A percentile compares a stretch with the other conserved stretches of the same genome.
Evolutionary conservation across 2,888 invertebrate genomes (phyloP).

Genomic region (Proisotoma minuta): DNA sequence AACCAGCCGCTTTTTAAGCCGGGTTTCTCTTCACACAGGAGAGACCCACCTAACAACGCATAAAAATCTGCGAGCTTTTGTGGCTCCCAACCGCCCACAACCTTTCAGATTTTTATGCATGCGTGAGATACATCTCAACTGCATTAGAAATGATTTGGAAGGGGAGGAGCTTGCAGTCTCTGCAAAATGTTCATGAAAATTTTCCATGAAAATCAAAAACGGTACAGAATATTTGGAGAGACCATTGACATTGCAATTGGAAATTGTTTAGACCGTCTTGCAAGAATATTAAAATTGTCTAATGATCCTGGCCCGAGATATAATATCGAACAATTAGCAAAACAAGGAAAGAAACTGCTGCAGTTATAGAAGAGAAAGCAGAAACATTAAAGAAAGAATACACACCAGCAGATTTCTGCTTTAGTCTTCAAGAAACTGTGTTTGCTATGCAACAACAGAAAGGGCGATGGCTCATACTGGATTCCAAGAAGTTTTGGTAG

Average conservation of each 20-base stretch:
- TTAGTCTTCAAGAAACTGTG: constrained; percentile 93
- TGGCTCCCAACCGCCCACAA: too few species aligned
- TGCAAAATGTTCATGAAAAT: too few species aligned
- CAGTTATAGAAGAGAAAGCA: constrained; percentile 82
- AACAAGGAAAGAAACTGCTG: constrained; percentile 75
- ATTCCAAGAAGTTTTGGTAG: constrained; percentile 89
- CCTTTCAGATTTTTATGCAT: too few species aligned
- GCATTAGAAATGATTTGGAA: too few species aligned
- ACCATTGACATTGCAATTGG: constrained; percentile 98
- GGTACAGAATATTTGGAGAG: constrained; percentile 97
- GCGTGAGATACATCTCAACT: too few species aligned
- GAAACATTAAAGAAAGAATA: constrained; percentile 61
- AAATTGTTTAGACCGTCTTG: constrained; percentile 96
- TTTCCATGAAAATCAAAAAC: too few species aligned
- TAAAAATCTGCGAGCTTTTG: too few species aligned
- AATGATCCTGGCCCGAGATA: constrained; percentile 99
- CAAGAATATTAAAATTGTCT: constrained; percentile 85
- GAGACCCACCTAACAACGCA: too few species aligned
- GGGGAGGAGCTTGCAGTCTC: too few species aligned
- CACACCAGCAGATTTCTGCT: constrained; percentile 89
- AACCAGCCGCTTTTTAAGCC: too few species aligned
- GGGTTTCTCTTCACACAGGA: too few species aligned
- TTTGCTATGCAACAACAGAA: constrained; percentile 96
- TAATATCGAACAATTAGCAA: constrained; percentile 96
- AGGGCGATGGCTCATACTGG: constrained; percentile 96